Percentiles rank a stretch among this genome's conserved stretches.
Evolutionary conservation across 2,113 vertebrate species (phyloP).

Genomic region (Ariopsis seemanni): DNA sequence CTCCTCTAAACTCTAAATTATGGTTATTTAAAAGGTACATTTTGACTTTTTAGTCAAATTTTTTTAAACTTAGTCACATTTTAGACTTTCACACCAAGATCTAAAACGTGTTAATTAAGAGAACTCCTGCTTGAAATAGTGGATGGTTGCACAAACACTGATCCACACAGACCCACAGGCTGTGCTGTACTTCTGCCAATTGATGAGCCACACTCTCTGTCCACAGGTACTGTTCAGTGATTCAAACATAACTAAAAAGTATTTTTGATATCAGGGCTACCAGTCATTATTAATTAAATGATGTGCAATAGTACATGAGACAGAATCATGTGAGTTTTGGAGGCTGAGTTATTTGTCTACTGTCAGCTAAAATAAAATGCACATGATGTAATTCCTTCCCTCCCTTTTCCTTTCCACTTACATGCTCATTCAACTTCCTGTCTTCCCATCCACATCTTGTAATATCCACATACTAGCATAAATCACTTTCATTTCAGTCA

Average conservation of each 20-base stretch:
- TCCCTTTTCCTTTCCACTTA: neutral
- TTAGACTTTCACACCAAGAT: neutral
- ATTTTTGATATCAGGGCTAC: neutral
- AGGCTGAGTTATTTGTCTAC: slow-evolving; percentile 12
- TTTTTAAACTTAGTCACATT: neutral
- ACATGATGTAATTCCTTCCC: slow-evolving; percentile 13
- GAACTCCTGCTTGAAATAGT: neutral
- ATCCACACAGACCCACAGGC: neutral
- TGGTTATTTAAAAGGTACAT: neutral
- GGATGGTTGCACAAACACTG: neutral
- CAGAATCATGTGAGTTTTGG: slow-evolving; percentile 31
- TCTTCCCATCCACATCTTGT: slow-evolving; percentile 7
- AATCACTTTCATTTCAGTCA: slow-evolving; percentile 48
- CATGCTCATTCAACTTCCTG: neutral
- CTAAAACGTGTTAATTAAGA: neutral
- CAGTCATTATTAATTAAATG: neutral
- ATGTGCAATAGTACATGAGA: neutral
- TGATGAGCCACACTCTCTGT: neutral
- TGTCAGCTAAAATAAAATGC: slow-evolving; percentile 3
- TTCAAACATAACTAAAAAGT: no score
- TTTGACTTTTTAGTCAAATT: neutral
- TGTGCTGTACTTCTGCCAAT: neutral
- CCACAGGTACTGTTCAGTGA: neutral
- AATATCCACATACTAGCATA: neutral
- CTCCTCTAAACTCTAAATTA: neutral